These are phyloP conservation scores for Monarcha castaneiventris DNA, from an alignment of 2,113 vertebrate species.

Conservation along the genomic window DNA sequence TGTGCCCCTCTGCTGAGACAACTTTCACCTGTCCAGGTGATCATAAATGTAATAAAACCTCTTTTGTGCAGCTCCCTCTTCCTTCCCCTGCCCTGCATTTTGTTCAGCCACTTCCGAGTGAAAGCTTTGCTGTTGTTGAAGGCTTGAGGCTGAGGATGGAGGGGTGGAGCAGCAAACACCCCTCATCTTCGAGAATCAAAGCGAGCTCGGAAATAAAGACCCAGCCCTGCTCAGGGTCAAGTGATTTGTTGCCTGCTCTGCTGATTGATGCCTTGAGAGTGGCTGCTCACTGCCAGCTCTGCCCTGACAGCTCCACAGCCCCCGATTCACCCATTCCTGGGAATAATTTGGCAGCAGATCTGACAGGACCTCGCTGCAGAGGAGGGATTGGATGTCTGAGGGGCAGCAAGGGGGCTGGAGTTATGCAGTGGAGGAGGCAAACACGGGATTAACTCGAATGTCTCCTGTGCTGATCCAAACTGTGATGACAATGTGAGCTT, in stretches of 20 bases:
- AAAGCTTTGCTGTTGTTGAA: not conserved
- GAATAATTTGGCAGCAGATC: not conserved
- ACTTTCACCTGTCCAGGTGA: not conserved
- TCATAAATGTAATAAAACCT: fast-evolving
- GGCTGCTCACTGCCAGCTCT: not conserved
- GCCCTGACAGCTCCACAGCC: not conserved
- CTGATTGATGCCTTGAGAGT: not conserved
- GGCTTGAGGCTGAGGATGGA: not conserved
- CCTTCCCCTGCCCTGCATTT: not conserved
- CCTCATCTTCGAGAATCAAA: not conserved
- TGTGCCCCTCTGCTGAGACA: not conserved
- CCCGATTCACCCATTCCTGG: not conserved
- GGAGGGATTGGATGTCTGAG: not conserved
- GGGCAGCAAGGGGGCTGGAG: not conserved
- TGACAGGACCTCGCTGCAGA: not conserved
- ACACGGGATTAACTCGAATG: fast-evolving
- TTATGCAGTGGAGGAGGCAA: not conserved
- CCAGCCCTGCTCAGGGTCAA: not conserved
- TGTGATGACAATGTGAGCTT: not conserved
- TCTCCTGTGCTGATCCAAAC: not conserved
- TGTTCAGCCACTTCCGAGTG: not conserved
- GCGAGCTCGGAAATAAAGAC: too few species aligned
- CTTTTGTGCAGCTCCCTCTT: not conserved
- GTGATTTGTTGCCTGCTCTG: not conserved
- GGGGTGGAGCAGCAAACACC: not conserved